Percentiles rank a stretch among this genome's conserved stretches.
Evolutionary conservation across 2,888 invertebrate genomes (phyloP).

Genomic region (Melinaea menophilus): DNA sequence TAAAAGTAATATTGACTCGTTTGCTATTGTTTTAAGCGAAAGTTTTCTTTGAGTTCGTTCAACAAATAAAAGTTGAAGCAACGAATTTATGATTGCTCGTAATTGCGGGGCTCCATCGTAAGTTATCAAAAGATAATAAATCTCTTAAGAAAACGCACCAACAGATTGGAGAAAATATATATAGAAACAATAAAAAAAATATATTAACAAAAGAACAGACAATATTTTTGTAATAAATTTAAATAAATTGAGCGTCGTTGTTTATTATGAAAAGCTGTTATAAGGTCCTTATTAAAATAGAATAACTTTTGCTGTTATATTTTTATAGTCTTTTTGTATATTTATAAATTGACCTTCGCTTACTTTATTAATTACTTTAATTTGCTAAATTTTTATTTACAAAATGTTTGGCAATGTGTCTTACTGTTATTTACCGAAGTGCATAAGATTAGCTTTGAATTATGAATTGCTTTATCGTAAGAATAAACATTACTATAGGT

Average conservation of each 20-base stretch:
- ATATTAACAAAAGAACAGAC: too few species aligned
- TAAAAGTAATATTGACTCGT: neutral
- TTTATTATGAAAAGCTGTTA: too few species aligned
- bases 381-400: conserved; percentile 1
- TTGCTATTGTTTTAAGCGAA: neutral
- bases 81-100: conserved; percentile 60
- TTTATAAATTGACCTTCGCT: too few species aligned
- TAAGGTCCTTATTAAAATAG: too few species aligned
- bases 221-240: too few species aligned
- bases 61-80: conserved; percentile 39
- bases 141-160: conserved; percentile 56
- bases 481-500: too few species aligned
- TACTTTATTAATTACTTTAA: neutral
- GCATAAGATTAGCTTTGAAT: neutral
- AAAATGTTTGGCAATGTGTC: conserved; percentile 1
- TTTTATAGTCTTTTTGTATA: too few species aligned
- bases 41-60: conserved; percentile 22
- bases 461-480: neutral
- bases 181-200: too few species aligned
- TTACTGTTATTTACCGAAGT: conserved; percentile 1
- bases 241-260: too few species aligned
- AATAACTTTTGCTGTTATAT: too few species aligned
- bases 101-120: conserved; percentile 23
- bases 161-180: conserved; percentile 8
- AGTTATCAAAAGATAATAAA: conserved; percentile 17